Conservation (phyloP, 1,140 invertebrate species). For the Anagrus nilaparvatae region DNA sequence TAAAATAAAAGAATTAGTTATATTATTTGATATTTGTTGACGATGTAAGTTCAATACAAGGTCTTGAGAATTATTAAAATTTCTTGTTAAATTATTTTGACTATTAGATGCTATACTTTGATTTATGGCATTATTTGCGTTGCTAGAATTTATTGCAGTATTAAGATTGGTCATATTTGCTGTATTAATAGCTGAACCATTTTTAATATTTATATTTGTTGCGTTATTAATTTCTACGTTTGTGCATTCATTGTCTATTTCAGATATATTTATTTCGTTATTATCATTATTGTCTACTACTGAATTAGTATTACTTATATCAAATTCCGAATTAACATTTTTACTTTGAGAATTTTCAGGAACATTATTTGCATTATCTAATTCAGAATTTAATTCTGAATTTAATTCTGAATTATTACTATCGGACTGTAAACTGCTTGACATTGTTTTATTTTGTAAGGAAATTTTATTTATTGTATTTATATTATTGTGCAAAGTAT, state of each 20-base stretch:
- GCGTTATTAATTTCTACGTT: slow-evolving; percentile 42
- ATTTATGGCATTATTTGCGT: slow-evolving; percentile 39
- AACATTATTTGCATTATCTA: slow-evolving; percentile 17
- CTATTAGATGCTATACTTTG: slow-evolving; percentile 39
- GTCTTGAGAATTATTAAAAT: slow-evolving; percentile 13
- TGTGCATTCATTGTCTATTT: too few relatives aligned
- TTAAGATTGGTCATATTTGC: slow-evolving; percentile 33
- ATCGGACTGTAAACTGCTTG: slow-evolving; percentile 23
- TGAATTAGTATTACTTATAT: slow-evolving; percentile 1
- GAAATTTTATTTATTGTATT: too few relatives aligned
- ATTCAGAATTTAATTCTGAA: slow-evolving; percentile 15
- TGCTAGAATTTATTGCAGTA: slow-evolving; percentile 34
- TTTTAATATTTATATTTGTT: slow-evolving; percentile 48
- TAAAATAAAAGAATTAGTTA: not conserved
- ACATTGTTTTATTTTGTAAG: too few relatives aligned
- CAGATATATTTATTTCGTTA: too few relatives aligned
- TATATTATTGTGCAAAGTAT: too few relatives aligned
- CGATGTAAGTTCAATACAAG: slow-evolving; percentile 13
- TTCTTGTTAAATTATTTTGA: slow-evolving; percentile 19
- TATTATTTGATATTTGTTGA: slow-evolving; percentile 5
- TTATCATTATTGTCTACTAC: slow-evolving; percentile 17
- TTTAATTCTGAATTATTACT: slow-evolving; percentile 28
- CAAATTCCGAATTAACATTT: slow-evolving; percentile 14
- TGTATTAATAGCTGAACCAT: slow-evolving; percentile 36
- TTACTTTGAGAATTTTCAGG: slow-evolving; percentile 6